phyloP scores from a whole-genome alignment of 2,888 invertebrate genomes.

The Lycia hirtaria region DNA sequence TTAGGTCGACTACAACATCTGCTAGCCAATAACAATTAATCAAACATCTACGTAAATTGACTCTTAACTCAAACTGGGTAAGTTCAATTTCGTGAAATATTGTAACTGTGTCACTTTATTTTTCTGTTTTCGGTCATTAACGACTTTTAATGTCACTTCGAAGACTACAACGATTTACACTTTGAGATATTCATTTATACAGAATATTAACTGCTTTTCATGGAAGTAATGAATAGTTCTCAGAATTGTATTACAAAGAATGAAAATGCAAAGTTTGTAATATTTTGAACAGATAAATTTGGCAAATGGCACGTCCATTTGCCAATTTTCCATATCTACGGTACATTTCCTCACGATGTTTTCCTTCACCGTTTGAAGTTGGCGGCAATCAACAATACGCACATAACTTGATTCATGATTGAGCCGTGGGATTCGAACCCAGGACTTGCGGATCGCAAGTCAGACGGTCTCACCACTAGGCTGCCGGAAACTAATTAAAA shows the following conservation, averaged over 20 bases:
- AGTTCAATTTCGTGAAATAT: not conserved
- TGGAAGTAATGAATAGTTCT: conserved; percentile 9
- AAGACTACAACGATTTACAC: conserved; percentile 44
- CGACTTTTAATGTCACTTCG: conserved; percentile 60
- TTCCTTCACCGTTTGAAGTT: too few relatives aligned
- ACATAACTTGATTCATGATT: too few relatives aligned
- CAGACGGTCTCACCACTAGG: too few relatives aligned
- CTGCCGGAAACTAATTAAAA: too few relatives aligned
- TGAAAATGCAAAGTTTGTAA: conserved; percentile 54
- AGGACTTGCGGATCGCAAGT: too few relatives aligned
- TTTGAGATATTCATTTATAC: conserved; percentile 15
- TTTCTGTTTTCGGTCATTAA: conserved; percentile 63
- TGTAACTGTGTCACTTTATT: conserved; percentile 16
- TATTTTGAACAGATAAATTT: too few relatives aligned
- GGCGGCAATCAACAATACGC: too few relatives aligned
- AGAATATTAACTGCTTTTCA: conserved; percentile 17
- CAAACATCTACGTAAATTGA: conserved; percentile 16
- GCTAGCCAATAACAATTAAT: conserved; percentile 40
- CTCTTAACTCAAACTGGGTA: not conserved
- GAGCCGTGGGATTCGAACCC: too few relatives aligned
- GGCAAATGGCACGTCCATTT: too few relatives aligned
- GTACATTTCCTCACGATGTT: too few relatives aligned
- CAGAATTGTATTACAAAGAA: not conserved
- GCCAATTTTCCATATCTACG: too few relatives aligned
- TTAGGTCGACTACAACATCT: conserved; percentile 70